Evolutionary conservation across 2,888 invertebrate species (phyloP), one percentile per base, ranked within the genome.

Genomic region (Acrobasis consociella): DNA sequence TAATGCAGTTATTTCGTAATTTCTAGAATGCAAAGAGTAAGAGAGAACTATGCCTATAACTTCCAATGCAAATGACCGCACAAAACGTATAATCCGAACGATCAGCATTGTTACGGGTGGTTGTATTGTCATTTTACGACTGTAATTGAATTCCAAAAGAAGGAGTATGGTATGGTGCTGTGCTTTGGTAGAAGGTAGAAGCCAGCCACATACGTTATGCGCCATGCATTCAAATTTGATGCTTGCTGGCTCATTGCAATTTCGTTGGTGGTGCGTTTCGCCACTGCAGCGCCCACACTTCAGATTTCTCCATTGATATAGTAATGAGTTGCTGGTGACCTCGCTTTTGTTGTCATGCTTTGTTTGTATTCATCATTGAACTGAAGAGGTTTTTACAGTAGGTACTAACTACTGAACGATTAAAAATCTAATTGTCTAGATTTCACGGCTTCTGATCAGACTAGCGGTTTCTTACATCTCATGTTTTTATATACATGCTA

Each of bases 281-380:
- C 82, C 82, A 85, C 69, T 68, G 62, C 76, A 65, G 73, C 86
- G 82, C 88, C 88, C 81, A 86, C 87, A 81, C 70, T 69, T 70
- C 76, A 78, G 88, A 89, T 91, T 87, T 89, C 89, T 86, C 88
- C 85, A 85, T 88, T 87, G 84, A 88, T 89, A 85, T 72, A 79
- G 78, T 83, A 85, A 85, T 80, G 79, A 85, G 79, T 77, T 80
- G 72, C 82, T 82, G 15, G 83, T 82, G 82, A 77, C 77, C 78
- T 75, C 72, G 71, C 74, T 80, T 83, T 76, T 70, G 72, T 73
- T 71, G 69, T 71, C 71, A 77, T 66, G 78, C 80, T 88, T 88
- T 89, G 88, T 88, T 85, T 82, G 76, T 75, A 64, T 77, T 88
- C 85, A 87, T 86, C 84, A 85, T 82, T 87, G 86, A 85, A 84